These are phyloP conservation scores for Heptranchias perlo DNA, from an alignment of 2,113 vertebrate genomes.

Conservation along the genomic window DNA sequence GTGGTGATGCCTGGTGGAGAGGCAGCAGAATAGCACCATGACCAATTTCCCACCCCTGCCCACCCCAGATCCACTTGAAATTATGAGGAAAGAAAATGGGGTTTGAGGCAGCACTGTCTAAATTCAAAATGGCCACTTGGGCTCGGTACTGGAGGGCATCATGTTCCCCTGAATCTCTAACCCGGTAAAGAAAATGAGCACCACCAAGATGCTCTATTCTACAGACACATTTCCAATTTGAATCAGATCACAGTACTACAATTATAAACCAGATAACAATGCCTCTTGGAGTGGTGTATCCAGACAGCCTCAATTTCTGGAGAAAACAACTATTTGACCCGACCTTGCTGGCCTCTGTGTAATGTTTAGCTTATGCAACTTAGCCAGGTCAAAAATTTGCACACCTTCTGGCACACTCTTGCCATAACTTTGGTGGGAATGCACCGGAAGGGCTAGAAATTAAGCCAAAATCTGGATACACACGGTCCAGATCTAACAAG, in stretches of 20 bases:
- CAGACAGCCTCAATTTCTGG: no score
- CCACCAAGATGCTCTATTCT: neutral
- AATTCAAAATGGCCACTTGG: neutral
- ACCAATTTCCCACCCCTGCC: no score
- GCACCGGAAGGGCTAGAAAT: no score
- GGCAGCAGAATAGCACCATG: no score
- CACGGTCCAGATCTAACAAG: neutral
- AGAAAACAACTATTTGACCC: no score
- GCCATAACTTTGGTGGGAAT: no score
- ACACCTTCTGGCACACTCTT: no score
- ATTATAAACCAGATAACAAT: neutral
- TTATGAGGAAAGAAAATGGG: neutral
- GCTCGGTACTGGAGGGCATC: neutral
- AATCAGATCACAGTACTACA: neutral
- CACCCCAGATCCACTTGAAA: neutral
- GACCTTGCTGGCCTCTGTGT: no score
- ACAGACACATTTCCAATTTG: neutral
- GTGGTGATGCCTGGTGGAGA: neutral
- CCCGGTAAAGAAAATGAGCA: neutral
- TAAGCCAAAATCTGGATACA: neutral
- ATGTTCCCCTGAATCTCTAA: neutral
- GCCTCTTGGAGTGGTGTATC: no score
- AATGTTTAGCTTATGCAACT: no score
- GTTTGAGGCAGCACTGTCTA: neutral
- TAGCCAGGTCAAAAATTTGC: no score